Conservation (phyloP, 2,797 vertebrate species). For the Numenius phaeopus region DNA sequence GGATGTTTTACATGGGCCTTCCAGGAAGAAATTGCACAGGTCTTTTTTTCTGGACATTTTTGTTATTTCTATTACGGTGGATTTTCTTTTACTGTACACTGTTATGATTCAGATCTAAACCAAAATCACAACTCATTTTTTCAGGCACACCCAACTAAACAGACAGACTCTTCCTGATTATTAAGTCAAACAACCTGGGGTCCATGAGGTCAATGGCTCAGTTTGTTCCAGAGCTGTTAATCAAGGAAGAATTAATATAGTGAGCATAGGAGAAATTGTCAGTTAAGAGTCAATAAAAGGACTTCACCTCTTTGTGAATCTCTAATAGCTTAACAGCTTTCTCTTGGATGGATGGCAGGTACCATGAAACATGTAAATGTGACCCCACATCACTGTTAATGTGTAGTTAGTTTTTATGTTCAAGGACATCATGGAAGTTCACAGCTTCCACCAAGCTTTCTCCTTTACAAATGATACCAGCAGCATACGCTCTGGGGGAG, state of each 20-base stretch:
- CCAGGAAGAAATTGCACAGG: neutral
- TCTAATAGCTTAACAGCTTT: neutral
- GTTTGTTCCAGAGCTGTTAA: slow-evolving; percentile 36
- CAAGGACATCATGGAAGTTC: neutral
- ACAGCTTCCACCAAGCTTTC: neutral
- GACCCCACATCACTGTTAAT: neutral
- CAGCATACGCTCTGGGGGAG: neutral
- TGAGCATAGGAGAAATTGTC: neutral
- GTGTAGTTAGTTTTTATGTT: neutral
- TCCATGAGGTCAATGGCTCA: neutral
- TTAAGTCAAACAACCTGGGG: slow-evolving; percentile 7
- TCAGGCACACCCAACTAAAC: neutral
- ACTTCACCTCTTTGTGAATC: neutral
- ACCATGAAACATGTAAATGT: neutral
- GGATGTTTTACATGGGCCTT: neutral
- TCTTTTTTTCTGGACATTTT: neutral
- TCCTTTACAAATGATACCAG: neutral
- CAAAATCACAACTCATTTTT: neutral
- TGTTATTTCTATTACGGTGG: neutral
- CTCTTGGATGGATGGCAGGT: neutral
- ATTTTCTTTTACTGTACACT: neutral
- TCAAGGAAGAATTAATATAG: slow-evolving; percentile 34
- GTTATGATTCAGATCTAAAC: neutral
- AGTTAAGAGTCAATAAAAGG: slow-evolving; percentile 23
- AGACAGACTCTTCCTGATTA: neutral